These are phyloP conservation scores for Tetraodon nigroviridis DNA, from an alignment of 2,113 vertebrate species.

Conservation along the genomic window DNA sequence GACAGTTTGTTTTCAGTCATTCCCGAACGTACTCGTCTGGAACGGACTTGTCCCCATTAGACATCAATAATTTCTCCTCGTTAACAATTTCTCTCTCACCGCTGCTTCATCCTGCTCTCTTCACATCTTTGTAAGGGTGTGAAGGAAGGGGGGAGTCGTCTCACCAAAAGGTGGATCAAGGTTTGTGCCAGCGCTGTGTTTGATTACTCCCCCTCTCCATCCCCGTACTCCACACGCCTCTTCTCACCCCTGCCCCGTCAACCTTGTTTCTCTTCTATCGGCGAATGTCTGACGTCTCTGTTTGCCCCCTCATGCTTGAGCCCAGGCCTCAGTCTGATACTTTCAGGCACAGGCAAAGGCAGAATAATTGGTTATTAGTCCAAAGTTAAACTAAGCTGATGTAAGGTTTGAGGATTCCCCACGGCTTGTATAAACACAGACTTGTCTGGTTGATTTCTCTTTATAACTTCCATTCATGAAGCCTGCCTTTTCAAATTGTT, in stretches of 20 bases:
- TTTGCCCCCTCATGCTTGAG: conserved; percentile 1
- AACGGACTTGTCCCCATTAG: conserved; percentile 9
- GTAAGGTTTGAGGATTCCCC: too few relatives aligned
- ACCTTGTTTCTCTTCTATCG: conserved; percentile 50
- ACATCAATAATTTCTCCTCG: conserved; percentile 13
- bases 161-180: conserved; percentile 93
- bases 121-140: conserved; percentile 78
- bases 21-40: conserved; percentile 17
- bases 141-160: conserved; percentile 75
- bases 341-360: too few relatives aligned
- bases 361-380: too few relatives aligned
- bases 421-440: too few relatives aligned
- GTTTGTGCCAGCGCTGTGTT: conserved; percentile 72
- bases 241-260: conserved; percentile 43
- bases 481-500: too few relatives aligned
- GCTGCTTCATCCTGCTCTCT: conserved; percentile 46
- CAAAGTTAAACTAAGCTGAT: too few relatives aligned
- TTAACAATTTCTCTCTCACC: conserved; percentile 29
- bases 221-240: conserved; percentile 35
- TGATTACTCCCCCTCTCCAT: conserved; percentile 6
- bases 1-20: conserved; percentile 13
- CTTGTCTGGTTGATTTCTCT: too few relatives aligned
- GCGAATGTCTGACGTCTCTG: conserved; percentile 47
- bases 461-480: too few relatives aligned
- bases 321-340: background rate